Base-by-base conservation (phyloP, 1,140 invertebrate genomes). In the Aphelenchoides avenae region DNA sequence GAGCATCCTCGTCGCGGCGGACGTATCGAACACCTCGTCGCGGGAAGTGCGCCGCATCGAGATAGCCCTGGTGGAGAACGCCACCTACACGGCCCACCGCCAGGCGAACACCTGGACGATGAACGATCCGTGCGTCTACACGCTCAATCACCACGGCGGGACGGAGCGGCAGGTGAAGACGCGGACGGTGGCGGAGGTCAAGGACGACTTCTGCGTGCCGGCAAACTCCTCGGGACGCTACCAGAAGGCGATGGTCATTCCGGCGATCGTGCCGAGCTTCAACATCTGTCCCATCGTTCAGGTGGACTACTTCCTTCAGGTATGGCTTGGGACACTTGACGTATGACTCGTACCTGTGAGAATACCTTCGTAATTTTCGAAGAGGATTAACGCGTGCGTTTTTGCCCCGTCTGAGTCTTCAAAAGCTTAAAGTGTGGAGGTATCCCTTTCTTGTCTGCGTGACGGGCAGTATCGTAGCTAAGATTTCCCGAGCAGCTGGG, bases 271-370 rank as follows among this genome's bases (percentile, higher is more conserved):
- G 15, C 54, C 55, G 6, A n/a, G n/a, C n/a, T n/a, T n/a, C n/a
- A n/a, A n/a, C n/a, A n/a, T n/a, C n/a, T n/a, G n/a, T n/a, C n/a
- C 52, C 9, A 57, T 57, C 24, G 43, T 57, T 15, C 54, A 60
- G 44, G 55, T 57, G n/a, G 37, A 26, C 29, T 57, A 57, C 30
- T 55, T 42, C 11, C 34, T 57, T 11, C 54, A 57, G 30, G 54
- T 52, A 50, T n/a, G n/a, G n/a, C n/a, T n/a, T n/a, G n/a, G n/a
- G n/a, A n/a, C n/a, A n/a, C n/a, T n/a, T n/a, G n/a, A n/a, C n/a
- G n/a, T n/a, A n/a, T n/a, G n/a, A n/a, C n/a, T n/a, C n/a, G n/a
- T n/a, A n/a, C n/a, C n/a, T n/a, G n/a, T n/a, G n/a, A n/a, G n/a
- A n/a, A n/a, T n/a, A n/a, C n/a, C n/a, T n/a, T n/a, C n/a, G n/a